Percentiles rank a stretch among this genome's conserved stretches.
These are phyloP conservation scores for Tetragnatha versicolor DNA, from an alignment of 1,140 invertebrate species.

Conservation along the genomic window DNA sequence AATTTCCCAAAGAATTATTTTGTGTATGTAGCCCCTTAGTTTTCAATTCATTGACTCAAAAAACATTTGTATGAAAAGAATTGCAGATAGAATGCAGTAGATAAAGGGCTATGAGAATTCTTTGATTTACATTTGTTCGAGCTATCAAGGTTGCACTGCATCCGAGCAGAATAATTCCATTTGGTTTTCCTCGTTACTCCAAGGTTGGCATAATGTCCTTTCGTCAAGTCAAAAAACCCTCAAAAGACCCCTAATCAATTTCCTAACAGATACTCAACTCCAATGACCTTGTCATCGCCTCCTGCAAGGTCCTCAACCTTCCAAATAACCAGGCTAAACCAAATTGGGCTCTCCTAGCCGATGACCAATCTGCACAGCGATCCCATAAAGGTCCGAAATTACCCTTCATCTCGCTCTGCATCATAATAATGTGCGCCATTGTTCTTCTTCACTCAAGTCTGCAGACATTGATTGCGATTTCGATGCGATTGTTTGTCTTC, in stretches of 20 bases:
- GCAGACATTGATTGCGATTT: constrained; percentile 37
- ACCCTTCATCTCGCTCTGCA: background rate
- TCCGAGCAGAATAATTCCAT: no score
- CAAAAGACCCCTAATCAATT: no score
- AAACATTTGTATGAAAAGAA: no score
- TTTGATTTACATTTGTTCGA: no score
- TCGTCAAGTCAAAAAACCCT: background rate
- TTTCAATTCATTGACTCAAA: no score
- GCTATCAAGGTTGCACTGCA: no score
- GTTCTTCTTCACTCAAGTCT: constrained; percentile 43
- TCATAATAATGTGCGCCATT: constrained; percentile 14
- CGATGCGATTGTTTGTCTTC: constrained; percentile 22
- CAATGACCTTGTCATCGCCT: constrained; percentile 31
- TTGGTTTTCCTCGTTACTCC: no score
- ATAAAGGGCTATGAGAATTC: no score
- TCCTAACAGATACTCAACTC: background rate
- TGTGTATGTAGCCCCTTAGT: no score
- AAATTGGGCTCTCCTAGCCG: constrained; percentile 15
- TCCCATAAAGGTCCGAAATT: constrained; percentile 27
- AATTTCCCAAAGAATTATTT: no score
- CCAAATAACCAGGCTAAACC: constrained; percentile 8
- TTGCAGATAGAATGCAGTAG: no score
- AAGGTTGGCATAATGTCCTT: background rate
- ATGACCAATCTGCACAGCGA: constrained; percentile 34
- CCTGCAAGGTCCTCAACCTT: constrained; percentile 33